phyloP scores from a whole-genome alignment of 2,888 invertebrate species.

The Melitaea athalia region DNA sequence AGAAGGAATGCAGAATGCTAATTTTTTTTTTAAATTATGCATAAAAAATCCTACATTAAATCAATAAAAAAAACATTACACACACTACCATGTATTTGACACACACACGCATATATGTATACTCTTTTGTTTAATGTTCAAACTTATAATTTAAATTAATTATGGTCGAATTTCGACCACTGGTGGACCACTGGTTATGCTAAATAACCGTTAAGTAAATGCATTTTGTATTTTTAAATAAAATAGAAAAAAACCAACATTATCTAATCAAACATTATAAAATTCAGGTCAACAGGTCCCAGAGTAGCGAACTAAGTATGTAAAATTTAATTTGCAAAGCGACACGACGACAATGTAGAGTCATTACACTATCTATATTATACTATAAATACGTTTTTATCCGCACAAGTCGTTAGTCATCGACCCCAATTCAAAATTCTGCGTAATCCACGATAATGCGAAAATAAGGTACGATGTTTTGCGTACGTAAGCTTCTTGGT shows the following conservation, averaged over 20 bases:
- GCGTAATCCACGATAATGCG: conserved; percentile 29
- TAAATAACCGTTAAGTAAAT: too few species aligned
- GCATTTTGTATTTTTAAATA: too few species aligned
- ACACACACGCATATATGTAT: too few species aligned
- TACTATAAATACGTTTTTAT: conserved; percentile 20
- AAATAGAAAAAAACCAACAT: not conserved
- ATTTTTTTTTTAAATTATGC: too few species aligned
- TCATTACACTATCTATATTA: conserved; percentile 27
- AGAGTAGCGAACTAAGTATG: not conserved
- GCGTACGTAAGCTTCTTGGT: conserved; percentile 17
- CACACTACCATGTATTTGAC: too few species aligned
- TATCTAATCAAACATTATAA: not conserved
- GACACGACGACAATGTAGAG: conserved; percentile 12
- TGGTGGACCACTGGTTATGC: too few species aligned
- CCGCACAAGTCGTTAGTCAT: conserved; percentile 38
- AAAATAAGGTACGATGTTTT: conserved; percentile 24
- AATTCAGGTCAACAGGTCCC: conserved; percentile 2
- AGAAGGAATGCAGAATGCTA: too few species aligned
- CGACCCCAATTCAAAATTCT: conserved; percentile 37
- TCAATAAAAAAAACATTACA: too few species aligned
- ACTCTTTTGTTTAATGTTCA: too few species aligned
- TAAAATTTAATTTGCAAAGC: not conserved
- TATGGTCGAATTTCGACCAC: too few species aligned
- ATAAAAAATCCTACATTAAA: too few species aligned
- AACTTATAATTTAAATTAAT: too few species aligned